Conservation (phyloP, 2,888 invertebrate genomes). For the Ophion obscuratus region DNA sequence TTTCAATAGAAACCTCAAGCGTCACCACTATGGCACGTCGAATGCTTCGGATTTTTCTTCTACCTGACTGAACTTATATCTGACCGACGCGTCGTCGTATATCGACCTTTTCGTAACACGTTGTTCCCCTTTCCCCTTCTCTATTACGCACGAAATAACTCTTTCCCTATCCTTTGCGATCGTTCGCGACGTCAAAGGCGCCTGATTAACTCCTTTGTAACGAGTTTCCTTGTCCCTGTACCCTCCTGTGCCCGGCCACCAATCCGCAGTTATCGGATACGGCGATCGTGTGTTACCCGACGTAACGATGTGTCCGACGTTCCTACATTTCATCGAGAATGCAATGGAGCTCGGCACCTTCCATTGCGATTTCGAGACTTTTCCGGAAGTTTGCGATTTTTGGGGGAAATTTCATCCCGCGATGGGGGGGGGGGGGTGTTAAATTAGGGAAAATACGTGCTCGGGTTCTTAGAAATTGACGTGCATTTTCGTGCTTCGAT, state of each 20-base stretch:
- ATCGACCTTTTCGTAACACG: background rate
- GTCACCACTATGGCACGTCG: background rate
- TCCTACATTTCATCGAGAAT: background rate
- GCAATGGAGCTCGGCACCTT: background rate
- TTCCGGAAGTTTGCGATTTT: too few relatives aligned
- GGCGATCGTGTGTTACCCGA: background rate
- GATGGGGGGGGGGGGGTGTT: too few relatives aligned
- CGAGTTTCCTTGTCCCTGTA: constrained; percentile 61
- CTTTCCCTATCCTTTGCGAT: constrained; percentile 12
- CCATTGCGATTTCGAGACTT: background rate
- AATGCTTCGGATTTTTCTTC: constrained; percentile 11
- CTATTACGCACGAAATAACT: background rate
- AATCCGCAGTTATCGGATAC: background rate
- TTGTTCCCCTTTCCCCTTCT: constrained; percentile 22
- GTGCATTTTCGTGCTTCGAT: too few relatives aligned
- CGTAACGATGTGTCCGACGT: background rate
- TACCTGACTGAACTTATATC: background rate
- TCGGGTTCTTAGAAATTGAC: too few relatives aligned
- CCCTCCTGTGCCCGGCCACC: background rate
- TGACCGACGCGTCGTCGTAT: background rate
- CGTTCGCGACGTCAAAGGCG: constrained; percentile 69
- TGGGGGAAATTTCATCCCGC: too few relatives aligned
- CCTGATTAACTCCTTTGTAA: constrained; percentile 79
- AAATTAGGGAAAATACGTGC: too few relatives aligned
- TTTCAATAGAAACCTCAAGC: background rate